Evolutionary conservation across 2,113 vertebrate genomes (phyloP).

Genomic region (Eptesicus fuscus): DNA sequence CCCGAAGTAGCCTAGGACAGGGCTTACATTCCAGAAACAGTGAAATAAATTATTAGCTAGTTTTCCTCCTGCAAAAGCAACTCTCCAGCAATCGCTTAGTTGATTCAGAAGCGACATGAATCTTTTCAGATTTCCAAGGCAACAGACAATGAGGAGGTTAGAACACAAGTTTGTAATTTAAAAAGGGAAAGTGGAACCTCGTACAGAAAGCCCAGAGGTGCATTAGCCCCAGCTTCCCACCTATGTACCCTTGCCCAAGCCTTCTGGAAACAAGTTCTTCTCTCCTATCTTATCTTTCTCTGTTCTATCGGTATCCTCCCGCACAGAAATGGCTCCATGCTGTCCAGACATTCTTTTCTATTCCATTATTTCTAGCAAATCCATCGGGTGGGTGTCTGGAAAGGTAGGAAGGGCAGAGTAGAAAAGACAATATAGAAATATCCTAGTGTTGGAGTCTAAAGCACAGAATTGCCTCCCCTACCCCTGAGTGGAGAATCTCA

Average conservation of each 20-base stretch:
- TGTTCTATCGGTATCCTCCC: background rate
- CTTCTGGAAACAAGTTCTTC: background rate
- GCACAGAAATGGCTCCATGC: background rate
- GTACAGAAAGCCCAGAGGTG: background rate
- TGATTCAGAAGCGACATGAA: background rate
- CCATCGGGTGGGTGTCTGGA: background rate
- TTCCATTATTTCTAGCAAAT: conserved; percentile 10
- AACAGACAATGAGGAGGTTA: background rate
- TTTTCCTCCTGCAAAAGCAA: background rate
- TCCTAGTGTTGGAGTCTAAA: background rate
- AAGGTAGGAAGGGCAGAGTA: background rate
- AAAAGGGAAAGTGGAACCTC: background rate
- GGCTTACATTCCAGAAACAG: background rate
- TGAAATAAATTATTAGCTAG: conserved; percentile 32
- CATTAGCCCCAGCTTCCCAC: background rate
- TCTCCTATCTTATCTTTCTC: background rate
- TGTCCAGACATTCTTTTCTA: background rate
- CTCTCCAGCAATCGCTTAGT: conserved; percentile 6
- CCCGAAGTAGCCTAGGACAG: background rate
- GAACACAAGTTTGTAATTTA: background rate
- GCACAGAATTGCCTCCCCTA: background rate
- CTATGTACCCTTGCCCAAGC: background rate
- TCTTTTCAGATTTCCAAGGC: background rate
- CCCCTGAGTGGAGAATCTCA: background rate
- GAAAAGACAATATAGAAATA: background rate